Base-by-base conservation (phyloP, 2,113 vertebrate genomes). In the Meleagris gallopavo region DNA sequence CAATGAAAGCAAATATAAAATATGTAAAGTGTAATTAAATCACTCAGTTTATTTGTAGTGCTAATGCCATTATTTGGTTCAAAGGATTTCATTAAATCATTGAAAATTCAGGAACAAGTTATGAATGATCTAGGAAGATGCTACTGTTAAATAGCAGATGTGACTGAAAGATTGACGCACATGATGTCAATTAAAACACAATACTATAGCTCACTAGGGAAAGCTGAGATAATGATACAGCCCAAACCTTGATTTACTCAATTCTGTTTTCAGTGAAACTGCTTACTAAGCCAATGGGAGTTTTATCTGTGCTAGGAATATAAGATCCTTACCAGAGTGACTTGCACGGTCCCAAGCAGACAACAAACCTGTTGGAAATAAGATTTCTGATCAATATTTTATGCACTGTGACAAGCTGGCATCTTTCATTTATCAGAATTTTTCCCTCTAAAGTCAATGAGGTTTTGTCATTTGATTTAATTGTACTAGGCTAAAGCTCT, bases 1-100 rank as follows among this genome's bases (percentile, higher is more conserved):
- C 58, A 79, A 52, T 54, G 36, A 84, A 88, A 94, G 34, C 8
- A 21, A 91, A 90, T 90, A 87, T 77, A 95, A 95, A 95, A 80
- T 82, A 89, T 27, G 24, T 90, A 50, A 93, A 82, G 21, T 58
- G 52, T 76, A 93, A 86, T 85, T 25, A 87, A 96, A 94, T 88
- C 27, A 41, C 46, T 90, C 4, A 0, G 9, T 88, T 89, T 80
- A 82, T 76, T 92, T 83, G 50, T 58, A 75, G 20, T 57, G 40
- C 24, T 88, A 89, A 86, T 72, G 20, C 54, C 43, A 76, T 94
- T 87, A 83, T 75, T 82, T 3, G 0, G 9, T 80, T 80, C 62
- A 89, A 70, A 90, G 18, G 17, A 58, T 88, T 93, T 81, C 75
- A 88, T 88, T 80, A 86, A 95, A 90, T 83, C 58, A 46, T 20